A percentile compares a stretch with the other conserved stretches of the same genome.
Conservation (phyloP, 2,888 invertebrate genomes). For the Lepidonotus clava region DNA sequence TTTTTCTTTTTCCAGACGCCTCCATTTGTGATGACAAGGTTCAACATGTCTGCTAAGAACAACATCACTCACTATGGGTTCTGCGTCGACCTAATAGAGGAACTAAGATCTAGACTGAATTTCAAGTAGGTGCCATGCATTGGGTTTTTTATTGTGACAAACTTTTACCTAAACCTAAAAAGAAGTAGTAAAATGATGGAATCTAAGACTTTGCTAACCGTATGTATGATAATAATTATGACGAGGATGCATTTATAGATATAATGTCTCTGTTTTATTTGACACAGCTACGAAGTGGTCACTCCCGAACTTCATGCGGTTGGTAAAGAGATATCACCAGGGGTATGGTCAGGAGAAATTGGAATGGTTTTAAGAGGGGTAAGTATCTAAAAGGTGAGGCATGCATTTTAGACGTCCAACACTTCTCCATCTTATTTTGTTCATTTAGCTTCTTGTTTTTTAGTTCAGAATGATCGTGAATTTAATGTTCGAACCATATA, state of each 20-base stretch:
- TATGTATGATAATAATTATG: no score
- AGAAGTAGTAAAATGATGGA: no score
- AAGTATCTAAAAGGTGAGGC: constrained; percentile 9
- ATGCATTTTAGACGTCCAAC: background rate
- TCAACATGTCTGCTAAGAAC: background rate
- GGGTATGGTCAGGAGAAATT: constrained; percentile 62
- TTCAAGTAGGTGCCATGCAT: constrained; percentile 65
- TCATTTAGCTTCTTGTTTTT: no score
- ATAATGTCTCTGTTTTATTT: no score
- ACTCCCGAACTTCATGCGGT: background rate
- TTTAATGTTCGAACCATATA: no score
- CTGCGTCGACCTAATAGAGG: constrained; percentile 68
- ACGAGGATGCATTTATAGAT: no score
- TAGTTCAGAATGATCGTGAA: no score
- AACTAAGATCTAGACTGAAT: constrained; percentile 65
- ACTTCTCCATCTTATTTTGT: background rate
- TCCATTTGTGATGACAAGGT: constrained; percentile 48
- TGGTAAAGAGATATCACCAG: background rate
- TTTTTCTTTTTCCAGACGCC: constrained; percentile 34
- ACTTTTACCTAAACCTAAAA: no score
- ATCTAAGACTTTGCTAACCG: no score
- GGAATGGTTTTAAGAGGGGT: constrained; percentile 60
- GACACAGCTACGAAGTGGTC: background rate
- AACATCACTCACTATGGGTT: constrained; percentile 64
- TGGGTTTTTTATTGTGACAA: no score